Base-by-base conservation (phyloP, 2,888 invertebrate species). In the Volucella inanis region DNA sequence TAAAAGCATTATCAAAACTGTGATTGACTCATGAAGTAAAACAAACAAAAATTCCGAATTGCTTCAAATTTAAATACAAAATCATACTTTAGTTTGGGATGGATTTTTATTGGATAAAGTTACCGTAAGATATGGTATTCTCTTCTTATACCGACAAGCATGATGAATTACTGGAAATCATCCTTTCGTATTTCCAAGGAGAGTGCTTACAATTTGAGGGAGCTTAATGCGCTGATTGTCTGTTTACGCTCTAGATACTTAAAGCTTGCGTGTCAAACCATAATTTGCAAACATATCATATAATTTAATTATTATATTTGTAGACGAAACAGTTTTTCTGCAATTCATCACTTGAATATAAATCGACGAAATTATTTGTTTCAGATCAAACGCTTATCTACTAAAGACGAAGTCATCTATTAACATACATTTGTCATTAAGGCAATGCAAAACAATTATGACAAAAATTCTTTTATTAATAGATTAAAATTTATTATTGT, bases 401-500 rank as follows among this genome's bases (percentile, higher is more conserved):
- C 12, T 31, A 31, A 47, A 62, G 10, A 45, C 31, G 6, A 31
- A 31, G 31, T 31, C 31, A 31, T 31, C 31, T 31, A 31, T 31
- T 31, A n/a, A 61, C 10, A 61, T 14, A 54, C 31, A 9, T 43
- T 9, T 41, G 38, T 31, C 57, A 67, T 43, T 50, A 67, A 52
- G 67, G 43, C 38, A 43, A 10, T 18, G 11, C 12, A 43, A 67
- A 74, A n/a, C 62, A 54, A 68, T 77, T 65, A 67, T 39, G 47
- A 50, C 22, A 61, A 49, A 57, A 41, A 54, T 49, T 54, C 31
- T 38, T 6, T 71, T 67, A 67, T 39, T n/a, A 65, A 54, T 18
- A 41, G 54, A 72, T 45, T 75, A 54, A 55, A 14, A 54, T 18
- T 47, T 62, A 62, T 72, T 41, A 71, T 41, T 64, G 72, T 41